Evolutionary conservation across 2,888 invertebrate genomes (phyloP).

Genomic region (Drosophila bunnanda): DNA sequence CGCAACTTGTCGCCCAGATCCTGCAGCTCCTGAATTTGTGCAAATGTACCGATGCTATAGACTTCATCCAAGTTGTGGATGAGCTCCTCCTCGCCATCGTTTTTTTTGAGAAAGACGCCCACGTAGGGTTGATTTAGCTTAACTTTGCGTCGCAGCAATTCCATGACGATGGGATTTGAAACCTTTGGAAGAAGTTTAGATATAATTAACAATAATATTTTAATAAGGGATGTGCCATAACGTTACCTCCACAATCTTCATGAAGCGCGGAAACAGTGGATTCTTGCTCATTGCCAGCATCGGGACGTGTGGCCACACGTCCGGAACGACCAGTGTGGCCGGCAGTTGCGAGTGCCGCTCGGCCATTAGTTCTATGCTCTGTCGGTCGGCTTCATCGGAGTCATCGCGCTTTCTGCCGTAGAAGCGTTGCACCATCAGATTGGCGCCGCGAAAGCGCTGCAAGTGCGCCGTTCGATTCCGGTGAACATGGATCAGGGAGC

Average conservation of each 20-base stretch:
- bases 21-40: constrained; percentile 98
- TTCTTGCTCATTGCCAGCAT: constrained; percentile 96
- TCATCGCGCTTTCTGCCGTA: constrained; percentile 63
- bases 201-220: background rate
- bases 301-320: constrained; percentile 98
- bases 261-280: constrained; percentile 98
- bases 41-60: constrained; percentile 96
- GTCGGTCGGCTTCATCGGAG: constrained; percentile 56
- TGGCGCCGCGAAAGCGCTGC: constrained; percentile 32
- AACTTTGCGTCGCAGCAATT: constrained; percentile 96
- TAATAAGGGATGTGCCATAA: background rate
- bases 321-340: constrained; percentile 96
- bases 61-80: constrained; percentile 94
- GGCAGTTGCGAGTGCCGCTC: constrained; percentile 86
- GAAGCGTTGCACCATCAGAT: constrained; percentile 55
- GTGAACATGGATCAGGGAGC: constrained; percentile 55
- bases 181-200: constrained; percentile 86
- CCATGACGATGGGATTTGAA: constrained; percentile 93
- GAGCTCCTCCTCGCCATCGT: constrained; percentile 94
- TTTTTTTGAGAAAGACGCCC: constrained; percentile 97
- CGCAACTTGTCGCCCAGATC: constrained; percentile 95
- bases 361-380: constrained; percentile 58
- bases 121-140: constrained; percentile 98
- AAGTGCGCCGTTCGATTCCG: constrained; percentile 41
- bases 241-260: constrained; percentile 96